Conservation (phyloP, 2,888 invertebrate genomes). For the Habrosyne pyritoides region DNA sequence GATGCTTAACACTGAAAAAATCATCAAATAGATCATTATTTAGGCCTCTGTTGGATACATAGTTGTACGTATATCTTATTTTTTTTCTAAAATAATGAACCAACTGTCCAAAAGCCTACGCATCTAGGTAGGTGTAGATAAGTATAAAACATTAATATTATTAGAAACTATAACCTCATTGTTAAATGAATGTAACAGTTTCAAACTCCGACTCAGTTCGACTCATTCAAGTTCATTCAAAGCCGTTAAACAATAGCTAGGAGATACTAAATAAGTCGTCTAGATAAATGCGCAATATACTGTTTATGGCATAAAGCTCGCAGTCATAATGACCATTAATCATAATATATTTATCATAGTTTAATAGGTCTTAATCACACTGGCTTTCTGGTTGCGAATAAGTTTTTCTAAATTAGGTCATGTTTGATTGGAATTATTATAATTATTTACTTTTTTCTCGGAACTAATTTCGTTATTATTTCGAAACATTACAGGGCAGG, state of each 20-base stretch:
- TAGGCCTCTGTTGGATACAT: too few species aligned
- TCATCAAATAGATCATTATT: too few species aligned
- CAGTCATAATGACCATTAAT: conserved; percentile 2
- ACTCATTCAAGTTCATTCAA: conserved; percentile 1
- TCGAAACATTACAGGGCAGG: too few species aligned
- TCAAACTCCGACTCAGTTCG: background rate
- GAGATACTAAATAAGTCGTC: background rate
- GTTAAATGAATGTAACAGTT: background rate
- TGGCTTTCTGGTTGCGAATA: background rate
- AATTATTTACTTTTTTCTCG: too few species aligned
- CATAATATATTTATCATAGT: background rate
- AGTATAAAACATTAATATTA: background rate
- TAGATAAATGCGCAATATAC: conserved; percentile 5
- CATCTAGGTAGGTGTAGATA: background rate
- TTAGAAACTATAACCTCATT: background rate
- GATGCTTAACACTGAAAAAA: too few species aligned
- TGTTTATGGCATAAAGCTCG: conserved; percentile 3
- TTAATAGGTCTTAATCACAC: background rate
- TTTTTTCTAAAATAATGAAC: background rate
- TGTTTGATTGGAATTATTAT: too few species aligned
- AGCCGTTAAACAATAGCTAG: background rate
- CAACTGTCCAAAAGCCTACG: background rate
- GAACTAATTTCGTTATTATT: too few species aligned
- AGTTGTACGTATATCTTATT: too few species aligned
- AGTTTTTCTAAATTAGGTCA: background rate